Percentiles rank a stretch among this genome's conserved stretches.
These are phyloP conservation scores for Drosophila murphyi DNA, from an alignment of 1,140 invertebrate species.

Conservation along the genomic window DNA sequence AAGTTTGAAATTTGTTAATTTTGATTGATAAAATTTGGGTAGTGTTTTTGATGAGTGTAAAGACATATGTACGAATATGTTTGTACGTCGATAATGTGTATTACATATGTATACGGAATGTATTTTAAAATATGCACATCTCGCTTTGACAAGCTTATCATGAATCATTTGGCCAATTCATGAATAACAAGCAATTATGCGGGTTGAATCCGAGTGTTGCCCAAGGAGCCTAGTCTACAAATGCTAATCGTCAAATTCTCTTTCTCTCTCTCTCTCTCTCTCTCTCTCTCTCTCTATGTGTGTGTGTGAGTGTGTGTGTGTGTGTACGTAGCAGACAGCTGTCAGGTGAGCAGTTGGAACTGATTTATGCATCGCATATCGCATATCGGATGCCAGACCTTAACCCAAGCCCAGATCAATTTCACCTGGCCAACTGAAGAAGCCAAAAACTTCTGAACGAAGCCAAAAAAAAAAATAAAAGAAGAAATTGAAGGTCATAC, in stretches of 20 bases:
- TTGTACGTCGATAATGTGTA: background rate
- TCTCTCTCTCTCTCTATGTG: background rate
- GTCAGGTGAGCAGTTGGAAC: conserved; percentile 59
- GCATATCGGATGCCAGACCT: conserved; percentile 15
- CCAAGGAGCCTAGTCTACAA: conserved; percentile 27
- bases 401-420: conserved; percentile 13
- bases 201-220: conserved; percentile 32
- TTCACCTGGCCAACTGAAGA: conserved; percentile 19
- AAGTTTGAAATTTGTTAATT: too few species aligned
- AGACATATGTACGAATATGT: background rate
- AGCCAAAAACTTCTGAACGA: conserved; percentile 5
- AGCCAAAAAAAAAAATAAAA: background rate
- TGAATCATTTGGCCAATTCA: conserved; percentile 62
- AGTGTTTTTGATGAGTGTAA: too few species aligned
- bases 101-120: background rate
- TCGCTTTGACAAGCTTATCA: conserved; percentile 47
- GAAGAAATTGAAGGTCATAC: background rate
- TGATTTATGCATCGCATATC: conserved; percentile 70
- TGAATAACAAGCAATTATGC: conserved; percentile 78
- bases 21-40: too few species aligned
- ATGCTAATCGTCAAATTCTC: conserved; percentile 39
- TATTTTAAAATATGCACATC: conserved; percentile 33
- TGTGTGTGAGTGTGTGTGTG: conserved; percentile 1
- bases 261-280: background rate
- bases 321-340: conserved; percentile 48